Percentiles rank a stretch among this genome's conserved stretches.
phyloP scores from a whole-genome alignment of 1,140 invertebrate genomes.

The Drosophila jambulina region DNA sequence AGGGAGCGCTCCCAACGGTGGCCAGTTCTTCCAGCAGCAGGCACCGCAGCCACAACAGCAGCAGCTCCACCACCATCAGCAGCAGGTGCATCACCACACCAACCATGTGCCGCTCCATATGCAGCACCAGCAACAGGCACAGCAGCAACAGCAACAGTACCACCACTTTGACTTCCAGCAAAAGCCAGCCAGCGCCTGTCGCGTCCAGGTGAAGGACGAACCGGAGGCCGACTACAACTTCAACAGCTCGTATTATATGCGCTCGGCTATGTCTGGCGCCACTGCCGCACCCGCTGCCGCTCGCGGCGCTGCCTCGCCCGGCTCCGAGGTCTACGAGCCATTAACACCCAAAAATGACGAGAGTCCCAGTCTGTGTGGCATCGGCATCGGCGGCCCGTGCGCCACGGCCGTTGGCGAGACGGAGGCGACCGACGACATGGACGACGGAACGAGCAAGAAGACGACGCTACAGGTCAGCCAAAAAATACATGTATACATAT shows the following conservation, averaged over 20 bases:
- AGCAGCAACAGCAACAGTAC: constrained; percentile 59
- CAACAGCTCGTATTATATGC: constrained; percentile 78
- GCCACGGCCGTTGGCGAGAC: constrained; percentile 59
- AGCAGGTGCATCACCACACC: constrained; percentile 27
- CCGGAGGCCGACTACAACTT: constrained; percentile 74
- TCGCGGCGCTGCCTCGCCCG: constrained; percentile 67
- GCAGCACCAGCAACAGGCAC: constrained; percentile 43
- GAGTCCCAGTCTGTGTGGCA: constrained; percentile 79
- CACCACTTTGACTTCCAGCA: constrained; percentile 68
- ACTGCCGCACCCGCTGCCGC: constrained; percentile 22
- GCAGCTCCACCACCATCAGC: constrained; percentile 31
- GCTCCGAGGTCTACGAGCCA: constrained; percentile 80
- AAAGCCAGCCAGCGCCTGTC: constrained; percentile 55
- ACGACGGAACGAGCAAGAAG: constrained; percentile 77
- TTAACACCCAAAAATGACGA: constrained; percentile 84
- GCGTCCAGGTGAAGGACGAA: constrained; percentile 65
- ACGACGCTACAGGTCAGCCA: constrained; percentile 75
- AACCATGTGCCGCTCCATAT: constrained; percentile 45
- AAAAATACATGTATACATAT: background rate
- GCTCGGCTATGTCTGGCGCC: constrained; percentile 52
- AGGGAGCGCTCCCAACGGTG: constrained; percentile 12
- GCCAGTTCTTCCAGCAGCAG: constrained; percentile 58
- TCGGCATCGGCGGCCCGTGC: constrained; percentile 59
- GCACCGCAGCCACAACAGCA: constrained; percentile 31
- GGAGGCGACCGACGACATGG: constrained; percentile 73